Evolutionary conservation across 2,888 invertebrate species (phyloP).

Genomic region (Trichogramma dendrolimi): DNA sequence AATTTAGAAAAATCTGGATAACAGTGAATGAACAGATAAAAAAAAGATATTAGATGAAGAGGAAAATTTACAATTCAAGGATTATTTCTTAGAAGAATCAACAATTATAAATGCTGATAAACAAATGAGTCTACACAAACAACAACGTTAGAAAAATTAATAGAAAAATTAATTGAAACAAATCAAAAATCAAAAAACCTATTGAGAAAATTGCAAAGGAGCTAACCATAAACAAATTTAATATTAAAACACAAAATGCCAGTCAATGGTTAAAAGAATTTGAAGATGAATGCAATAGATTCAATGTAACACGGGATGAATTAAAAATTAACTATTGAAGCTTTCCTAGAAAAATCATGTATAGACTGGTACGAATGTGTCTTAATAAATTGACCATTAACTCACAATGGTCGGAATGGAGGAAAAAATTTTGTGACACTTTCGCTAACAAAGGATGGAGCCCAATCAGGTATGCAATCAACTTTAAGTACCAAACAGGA

Average conservation of each 20-base stretch:
- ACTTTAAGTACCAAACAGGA: constrained; percentile 33
- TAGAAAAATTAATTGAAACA: constrained; percentile 22
- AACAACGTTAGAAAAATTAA: constrained; percentile 10
- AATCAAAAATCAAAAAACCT: constrained; percentile 17
- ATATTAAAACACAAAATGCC: constrained; percentile 27
- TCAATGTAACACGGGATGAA: constrained; percentile 21
- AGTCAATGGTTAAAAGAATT: constrained; percentile 28
- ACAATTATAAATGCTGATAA: constrained; percentile 8
- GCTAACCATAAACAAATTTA: constrained; percentile 29
- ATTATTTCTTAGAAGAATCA: constrained; percentile 26
- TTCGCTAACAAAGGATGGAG: constrained; percentile 36
- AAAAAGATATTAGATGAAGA: constrained; percentile 29
- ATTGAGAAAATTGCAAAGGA: constrained; percentile 25
- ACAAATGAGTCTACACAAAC: background rate
- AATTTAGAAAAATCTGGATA: constrained; percentile 30
- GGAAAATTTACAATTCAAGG: constrained; percentile 26
- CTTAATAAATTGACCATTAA: constrained; percentile 28
- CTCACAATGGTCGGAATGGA: constrained; percentile 28
- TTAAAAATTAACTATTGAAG: constrained; percentile 26
- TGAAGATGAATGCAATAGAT: constrained; percentile 30
- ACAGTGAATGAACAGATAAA: constrained; percentile 29
- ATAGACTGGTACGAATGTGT: constrained; percentile 25
- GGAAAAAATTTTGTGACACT: constrained; percentile 30
- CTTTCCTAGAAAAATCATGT: constrained; percentile 24
- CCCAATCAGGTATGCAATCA: constrained; percentile 32